Evolutionary conservation across 2,888 invertebrate species (phyloP).

Genomic region (Doris montereyensis): DNA sequence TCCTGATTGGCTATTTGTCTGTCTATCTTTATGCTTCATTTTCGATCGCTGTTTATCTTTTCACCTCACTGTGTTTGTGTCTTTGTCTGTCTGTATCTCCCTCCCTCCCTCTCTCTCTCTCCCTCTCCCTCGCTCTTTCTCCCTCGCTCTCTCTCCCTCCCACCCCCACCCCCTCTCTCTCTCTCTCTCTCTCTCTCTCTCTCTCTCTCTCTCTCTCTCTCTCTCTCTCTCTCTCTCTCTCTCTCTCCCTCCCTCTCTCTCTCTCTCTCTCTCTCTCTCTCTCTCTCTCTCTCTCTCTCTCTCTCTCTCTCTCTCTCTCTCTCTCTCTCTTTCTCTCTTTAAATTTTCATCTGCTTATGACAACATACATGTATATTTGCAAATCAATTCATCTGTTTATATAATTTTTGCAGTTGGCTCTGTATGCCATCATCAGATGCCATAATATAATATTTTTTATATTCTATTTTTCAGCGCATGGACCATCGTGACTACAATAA

Average conservation of each 20-base stretch:
- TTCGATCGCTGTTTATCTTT: constrained; percentile 4
- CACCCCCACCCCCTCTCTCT: not conserved
- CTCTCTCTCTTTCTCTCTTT: constrained; percentile 19
- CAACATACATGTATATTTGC: too few relatives aligned
- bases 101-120: constrained; percentile 15
- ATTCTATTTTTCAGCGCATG: constrained; percentile 63
- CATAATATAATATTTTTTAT: too few relatives aligned
- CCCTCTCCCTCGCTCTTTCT: not conserved
- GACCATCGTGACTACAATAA: constrained; percentile 61
- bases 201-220: constrained; percentile 2
- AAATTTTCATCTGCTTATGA: too few relatives aligned
- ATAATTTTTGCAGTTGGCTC: too few relatives aligned
- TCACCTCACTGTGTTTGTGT: constrained; percentile 6
- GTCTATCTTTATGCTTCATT: constrained; percentile 14
- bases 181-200: constrained; percentile 4
- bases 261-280: not conserved
- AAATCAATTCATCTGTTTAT: too few relatives aligned
- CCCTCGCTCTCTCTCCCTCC: not conserved
- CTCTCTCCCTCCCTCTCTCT: not conserved
- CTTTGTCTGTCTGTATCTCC: not conserved
- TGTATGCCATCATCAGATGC: too few relatives aligned
- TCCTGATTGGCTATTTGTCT: not conserved
- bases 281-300: constrained; percentile 2
- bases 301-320: constrained; percentile 15
- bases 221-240: not conserved